Evolutionary conservation across 2,113 vertebrate species (phyloP).

Genomic region (Nycticebus coucang): DNA sequence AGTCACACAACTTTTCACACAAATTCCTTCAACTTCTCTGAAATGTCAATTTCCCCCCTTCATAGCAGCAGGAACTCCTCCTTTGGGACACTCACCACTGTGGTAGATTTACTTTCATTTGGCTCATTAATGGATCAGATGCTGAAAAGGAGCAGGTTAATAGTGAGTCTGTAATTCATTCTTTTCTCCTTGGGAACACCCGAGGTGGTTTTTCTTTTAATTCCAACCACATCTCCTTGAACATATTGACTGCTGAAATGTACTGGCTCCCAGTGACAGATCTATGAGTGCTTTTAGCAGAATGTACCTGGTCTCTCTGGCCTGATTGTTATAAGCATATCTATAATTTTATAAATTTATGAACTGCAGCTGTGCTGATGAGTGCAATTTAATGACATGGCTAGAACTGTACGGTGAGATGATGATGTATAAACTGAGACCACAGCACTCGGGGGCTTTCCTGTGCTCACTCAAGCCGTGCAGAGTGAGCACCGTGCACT

Average conservation of each 20-base stretch:
- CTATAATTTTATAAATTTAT: constrained; percentile 21
- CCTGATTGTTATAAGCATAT: neutral
- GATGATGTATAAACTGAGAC: neutral
- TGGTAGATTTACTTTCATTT: neutral
- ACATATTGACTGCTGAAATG: constrained; percentile 37
- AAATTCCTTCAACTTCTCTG: neutral
- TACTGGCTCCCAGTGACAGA: neutral
- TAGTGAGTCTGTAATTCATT: neutral
- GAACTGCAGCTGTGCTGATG: constrained; percentile 16
- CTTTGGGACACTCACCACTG: neutral
- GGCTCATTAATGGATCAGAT: neutral
- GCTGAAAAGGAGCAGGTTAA: neutral
- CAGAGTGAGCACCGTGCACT: neutral
- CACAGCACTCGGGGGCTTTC: neutral
- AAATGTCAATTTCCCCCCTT: neutral
- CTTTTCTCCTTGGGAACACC: neutral
- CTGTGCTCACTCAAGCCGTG: neutral
- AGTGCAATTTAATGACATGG: neutral
- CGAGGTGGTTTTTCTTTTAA: neutral
- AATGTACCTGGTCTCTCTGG: neutral
- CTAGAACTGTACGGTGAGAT: neutral
- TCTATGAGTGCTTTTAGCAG: neutral
- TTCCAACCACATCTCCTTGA: neutral
- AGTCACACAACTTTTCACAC: neutral
- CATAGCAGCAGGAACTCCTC: neutral